phyloP scores from a whole-genome alignment of 2,113 vertebrate genomes.

The Hydrolagus affinis region DNA sequence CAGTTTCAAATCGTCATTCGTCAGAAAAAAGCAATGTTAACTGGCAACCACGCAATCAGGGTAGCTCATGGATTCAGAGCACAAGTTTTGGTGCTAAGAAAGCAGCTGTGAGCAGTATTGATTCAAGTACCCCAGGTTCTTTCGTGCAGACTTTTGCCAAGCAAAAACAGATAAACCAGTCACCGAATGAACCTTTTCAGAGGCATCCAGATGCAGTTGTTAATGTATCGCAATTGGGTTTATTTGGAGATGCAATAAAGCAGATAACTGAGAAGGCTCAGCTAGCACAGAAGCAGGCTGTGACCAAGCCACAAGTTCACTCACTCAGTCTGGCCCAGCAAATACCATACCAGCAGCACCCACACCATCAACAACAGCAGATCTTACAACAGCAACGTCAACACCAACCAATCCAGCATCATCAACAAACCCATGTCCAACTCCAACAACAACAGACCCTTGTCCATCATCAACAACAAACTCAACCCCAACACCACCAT shows the following conservation, averaged over 20 bases:
- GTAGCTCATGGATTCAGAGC: slow-evolving; percentile 65
- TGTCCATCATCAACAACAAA: slow-evolving; percentile 48
- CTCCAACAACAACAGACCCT: slow-evolving; percentile 41
- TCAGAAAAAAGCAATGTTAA: slow-evolving; percentile 62
- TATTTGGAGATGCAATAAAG: slow-evolving; percentile 67
- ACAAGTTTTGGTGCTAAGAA: slow-evolving; percentile 62
- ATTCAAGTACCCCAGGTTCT: slow-evolving; percentile 50
- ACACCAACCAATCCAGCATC: slow-evolving; percentile 47
- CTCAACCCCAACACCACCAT: slow-evolving; percentile 56
- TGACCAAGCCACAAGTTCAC: slow-evolving; percentile 56
- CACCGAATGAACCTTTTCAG: slow-evolving; percentile 44
- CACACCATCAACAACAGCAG: slow-evolving; percentile 70
- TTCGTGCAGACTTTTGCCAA: slow-evolving; percentile 50
- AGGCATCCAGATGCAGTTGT: slow-evolving; percentile 67
- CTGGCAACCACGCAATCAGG: slow-evolving; percentile 65
- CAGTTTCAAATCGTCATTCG: slow-evolving; percentile 34
- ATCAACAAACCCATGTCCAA: slow-evolving; percentile 50
- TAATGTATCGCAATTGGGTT: slow-evolving; percentile 55
- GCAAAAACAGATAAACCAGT: slow-evolving; percentile 51
- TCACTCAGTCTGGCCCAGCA: slow-evolving; percentile 56
- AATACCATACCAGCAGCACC: slow-evolving; percentile 54
- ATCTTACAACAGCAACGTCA: slow-evolving; percentile 50
- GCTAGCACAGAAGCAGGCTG: slow-evolving; percentile 58
- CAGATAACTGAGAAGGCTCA: slow-evolving; percentile 60
- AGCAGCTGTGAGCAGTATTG: slow-evolving; percentile 50